phyloP scores from a whole-genome alignment of 2,797 vertebrate species.

The Naso thynnoides region DNA sequence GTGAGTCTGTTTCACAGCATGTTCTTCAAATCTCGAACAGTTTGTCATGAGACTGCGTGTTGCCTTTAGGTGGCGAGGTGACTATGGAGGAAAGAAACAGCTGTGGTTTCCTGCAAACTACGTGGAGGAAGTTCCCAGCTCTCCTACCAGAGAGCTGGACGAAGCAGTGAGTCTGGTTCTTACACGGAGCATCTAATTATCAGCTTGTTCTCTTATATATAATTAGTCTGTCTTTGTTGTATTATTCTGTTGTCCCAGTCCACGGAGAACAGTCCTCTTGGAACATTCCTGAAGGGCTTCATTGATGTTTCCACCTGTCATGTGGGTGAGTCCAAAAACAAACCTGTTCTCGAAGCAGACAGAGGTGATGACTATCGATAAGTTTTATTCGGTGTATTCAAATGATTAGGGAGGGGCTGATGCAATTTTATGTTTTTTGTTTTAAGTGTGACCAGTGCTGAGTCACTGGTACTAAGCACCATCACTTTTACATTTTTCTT shows the following conservation, averaged over 20 bases:
- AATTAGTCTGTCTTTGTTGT: too few relatives aligned
- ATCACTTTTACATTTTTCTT: too few relatives aligned
- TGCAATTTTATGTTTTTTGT: not conserved
- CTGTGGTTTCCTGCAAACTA: constrained; percentile 98
- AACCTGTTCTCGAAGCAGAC: not conserved
- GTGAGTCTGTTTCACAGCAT: not conserved
- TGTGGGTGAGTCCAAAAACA: constrained; percentile 87
- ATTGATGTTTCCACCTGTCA: constrained; percentile 95
- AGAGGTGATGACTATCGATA: not conserved
- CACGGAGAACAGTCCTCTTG: constrained; percentile 96
- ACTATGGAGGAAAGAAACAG: constrained; percentile 96
- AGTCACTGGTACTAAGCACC: too few relatives aligned
- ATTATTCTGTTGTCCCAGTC: constrained; percentile 79
- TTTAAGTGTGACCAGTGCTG: too few relatives aligned
- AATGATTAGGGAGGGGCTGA: not conserved
- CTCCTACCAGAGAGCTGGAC: constrained; percentile 88
- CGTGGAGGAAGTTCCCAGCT: constrained; percentile 92
- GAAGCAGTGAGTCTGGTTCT: constrained; percentile 83
- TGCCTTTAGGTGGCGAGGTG: constrained; percentile 93
- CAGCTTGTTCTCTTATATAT: not conserved
- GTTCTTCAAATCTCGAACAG: not conserved
- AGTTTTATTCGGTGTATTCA: not conserved
- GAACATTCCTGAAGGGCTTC: constrained; percentile 93
- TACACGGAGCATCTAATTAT: not conserved
- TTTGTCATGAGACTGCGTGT: not conserved